Evolutionary conservation across 1,140 invertebrate species (phyloP).

Genomic region (Coelopa frigida): DNA sequence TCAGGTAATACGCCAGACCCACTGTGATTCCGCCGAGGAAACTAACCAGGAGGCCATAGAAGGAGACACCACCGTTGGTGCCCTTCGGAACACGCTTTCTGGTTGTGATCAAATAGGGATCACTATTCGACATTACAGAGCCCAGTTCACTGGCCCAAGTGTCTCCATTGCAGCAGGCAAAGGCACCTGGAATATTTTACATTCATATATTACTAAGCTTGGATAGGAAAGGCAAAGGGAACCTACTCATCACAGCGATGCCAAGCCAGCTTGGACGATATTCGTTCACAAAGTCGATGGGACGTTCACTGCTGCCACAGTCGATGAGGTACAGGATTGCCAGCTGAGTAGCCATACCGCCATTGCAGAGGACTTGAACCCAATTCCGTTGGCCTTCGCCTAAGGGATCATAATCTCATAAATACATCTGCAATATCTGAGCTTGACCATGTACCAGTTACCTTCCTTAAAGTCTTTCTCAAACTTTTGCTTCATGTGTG

Average conservation of each 20-base stretch:
- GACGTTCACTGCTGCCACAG: constrained; percentile 66
- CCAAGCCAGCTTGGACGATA: constrained; percentile 77
- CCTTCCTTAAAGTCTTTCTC: constrained; percentile 79
- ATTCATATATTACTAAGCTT: not conserved
- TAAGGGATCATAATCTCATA: no score
- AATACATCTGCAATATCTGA: constrained; percentile 6
- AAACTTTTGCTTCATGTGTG: constrained; percentile 61
- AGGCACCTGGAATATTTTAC: constrained; percentile 51
- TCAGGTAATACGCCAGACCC: constrained; percentile 66
- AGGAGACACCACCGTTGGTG: constrained; percentile 75
- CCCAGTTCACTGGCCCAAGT: constrained; percentile 89
- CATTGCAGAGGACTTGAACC: constrained; percentile 87
- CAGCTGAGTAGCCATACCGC: constrained; percentile 73
- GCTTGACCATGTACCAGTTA: constrained; percentile 32
- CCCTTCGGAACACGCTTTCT: constrained; percentile 70
- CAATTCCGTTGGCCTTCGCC: constrained; percentile 73
- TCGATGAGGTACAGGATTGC: constrained; percentile 75
- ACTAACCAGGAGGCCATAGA: constrained; percentile 64
- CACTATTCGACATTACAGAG: constrained; percentile 58
- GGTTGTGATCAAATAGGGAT: constrained; percentile 72
- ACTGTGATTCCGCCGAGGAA: constrained; percentile 65
- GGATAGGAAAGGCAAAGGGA: not conserved
- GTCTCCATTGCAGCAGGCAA: constrained; percentile 81
- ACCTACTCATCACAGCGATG: constrained; percentile 65
- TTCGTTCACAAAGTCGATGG: constrained; percentile 69